Base-by-base conservation (phyloP, 2,113 vertebrate species). In the Ascaphus truei region DNA sequence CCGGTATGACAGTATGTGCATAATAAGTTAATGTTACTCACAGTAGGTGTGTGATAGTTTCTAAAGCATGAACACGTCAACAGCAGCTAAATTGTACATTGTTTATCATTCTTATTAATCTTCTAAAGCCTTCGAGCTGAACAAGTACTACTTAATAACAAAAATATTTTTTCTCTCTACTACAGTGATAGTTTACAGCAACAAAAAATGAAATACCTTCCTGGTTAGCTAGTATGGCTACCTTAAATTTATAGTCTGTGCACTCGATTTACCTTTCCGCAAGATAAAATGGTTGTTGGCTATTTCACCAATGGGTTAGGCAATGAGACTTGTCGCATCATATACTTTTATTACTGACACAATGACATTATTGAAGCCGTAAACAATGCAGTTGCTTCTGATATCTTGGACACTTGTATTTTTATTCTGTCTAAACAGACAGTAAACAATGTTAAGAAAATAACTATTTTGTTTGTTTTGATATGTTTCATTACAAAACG, bases 271-370 rank as follows among this genome's bases (percentile, higher is more conserved):
- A 67, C 63, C 63, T 67, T 67, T 67, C 51, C 34, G 36, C 51
- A 67, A 56, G 63, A 67, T 68, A 68, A 68, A 68, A 59, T 36
- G 15, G 66, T 66, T 56, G 50, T 59, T 59, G 66, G 55, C 43
- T 59, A 50, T 68, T 59, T 68, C 31, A 59, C 55, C 55, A 59
- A 59, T 59, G 55, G 55, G 39, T 16, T 27, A 59, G 43, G 66
- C 41, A 68, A 68, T 50, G 66, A 59, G 66, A 68, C 30, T 39
- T 68, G 48, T 18, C 65, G 59, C 65, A 68, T 45, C 26, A 56
- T 66, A 55, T 66, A 55, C 50, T 68, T 68, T 68, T 68, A 68
- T 68, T 68, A 68, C 66, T 50, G 55, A 59, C 37, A 68, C 55
- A 59, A 50, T 68, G 31, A 39, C 55, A 68, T 68, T 59, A 59